Base-by-base conservation (phyloP, 2,797 vertebrate genomes). In the Eulemur mongoz region DNA sequence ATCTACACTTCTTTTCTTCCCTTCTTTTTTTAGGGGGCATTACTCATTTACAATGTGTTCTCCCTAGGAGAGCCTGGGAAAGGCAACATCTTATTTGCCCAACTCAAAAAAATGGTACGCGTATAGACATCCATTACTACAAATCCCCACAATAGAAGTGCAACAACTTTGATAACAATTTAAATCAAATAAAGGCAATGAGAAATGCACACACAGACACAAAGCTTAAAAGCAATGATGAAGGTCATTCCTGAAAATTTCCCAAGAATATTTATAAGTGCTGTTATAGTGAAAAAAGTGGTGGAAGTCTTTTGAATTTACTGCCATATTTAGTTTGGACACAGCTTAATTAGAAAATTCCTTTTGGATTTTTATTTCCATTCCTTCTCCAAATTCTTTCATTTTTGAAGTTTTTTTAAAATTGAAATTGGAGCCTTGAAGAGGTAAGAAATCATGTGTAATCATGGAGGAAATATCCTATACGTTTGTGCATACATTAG, bases 141-240 rank as follows among this genome's bases (percentile, higher is more conserved):
- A 59, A 84, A 11, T 12, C 23, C 23, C 32, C 11, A 43, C 43
- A 88, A 14, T n/a, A 57, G 61, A 95, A 96, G 11, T 9, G 32
- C 52, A 81, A 40, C 78, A 89, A 45, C 27, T 83, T 45, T 91
- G 50, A 50, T 72, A 76, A 45, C 43, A 86, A 65, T 15, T 83
- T 22, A 95, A 40, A 94, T 78, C 43, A 75, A 79, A 87, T 10
- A 79, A 79, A 70, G 27, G 22, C 76, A 79, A 79, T 25, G 12
- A 50, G 52, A 83, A 96, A 93, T 67, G 20, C 20, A 70, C 89
- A 89, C 12, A 78, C 11, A 32, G 59, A 91, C 54, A 40, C 10
- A 81, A 70, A 70, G 70, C 38, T 81, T 95, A 96, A 97, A 93
- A 57, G 5, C 54, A 96, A 92, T 52, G 70, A n/a, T 32, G 89